Base-by-base conservation (phyloP, 2,797 vertebrate species). In the Ptychadena robeensis region DNA sequence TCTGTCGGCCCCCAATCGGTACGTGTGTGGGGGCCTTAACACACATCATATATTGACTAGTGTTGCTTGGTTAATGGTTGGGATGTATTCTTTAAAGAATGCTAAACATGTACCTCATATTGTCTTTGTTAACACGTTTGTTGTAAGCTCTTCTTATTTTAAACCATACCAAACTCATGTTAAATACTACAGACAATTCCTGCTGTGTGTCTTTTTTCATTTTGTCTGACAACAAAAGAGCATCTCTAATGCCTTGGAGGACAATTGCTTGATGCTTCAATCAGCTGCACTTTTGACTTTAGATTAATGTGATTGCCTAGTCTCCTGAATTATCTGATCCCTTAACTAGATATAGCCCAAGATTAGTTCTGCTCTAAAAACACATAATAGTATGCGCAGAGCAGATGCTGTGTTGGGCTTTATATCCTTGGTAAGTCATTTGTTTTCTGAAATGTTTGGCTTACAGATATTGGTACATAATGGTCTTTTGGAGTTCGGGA, bases 181-280 rank as follows among this genome's bases (percentile, higher is more conserved):
- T 73, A 73, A 61, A 59, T 73, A 35, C 59, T 61, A 61, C n/a
- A 1, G 35, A n/a, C 10, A 77, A 66, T 31, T 66, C 25, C 74
- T 66, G 18, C 38, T 38, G 37, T 53, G 44, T 28, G 31, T 66
- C 74, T 66, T 77, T 48, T 66, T 77, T 66, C 37, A 77, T 77
- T 66, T 77, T 77, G 63, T 48, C 74, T 66, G 74, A 44, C 74
- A 77, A 77, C 35, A 30, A 44, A 40, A 66, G 61, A 66, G 66
- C 61, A 77, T 66, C 73, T 75, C 73, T 31, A 32, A 48, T 66
- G 61, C 74, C 74, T 77, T 66, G 59, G 63, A 77, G 74, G 37
- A 77, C 38, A 66, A 53, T 77, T 77, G 59, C 64, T 77, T 32
- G 74, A 77, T 79, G 67, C 40, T 79, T 35, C 63, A 57, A 79